These are phyloP conservation scores for Champsocephalus gunnari DNA, from an alignment of 2,797 vertebrate species.

Conservation along the genomic window DNA sequence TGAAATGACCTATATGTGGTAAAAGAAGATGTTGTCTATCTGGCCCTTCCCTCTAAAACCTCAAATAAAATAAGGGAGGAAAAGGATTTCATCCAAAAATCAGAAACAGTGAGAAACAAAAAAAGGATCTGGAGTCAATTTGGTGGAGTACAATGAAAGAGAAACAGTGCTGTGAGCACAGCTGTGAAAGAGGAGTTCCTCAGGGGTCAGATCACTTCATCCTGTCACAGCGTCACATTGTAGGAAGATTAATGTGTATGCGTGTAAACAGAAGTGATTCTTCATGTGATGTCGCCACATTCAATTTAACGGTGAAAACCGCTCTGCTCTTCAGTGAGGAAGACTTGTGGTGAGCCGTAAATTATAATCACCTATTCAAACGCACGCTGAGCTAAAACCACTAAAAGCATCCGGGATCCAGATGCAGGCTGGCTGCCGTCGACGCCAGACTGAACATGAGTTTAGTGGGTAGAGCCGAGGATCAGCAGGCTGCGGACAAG, in stretches of 20 bases:
- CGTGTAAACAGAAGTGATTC: slow-evolving; percentile 71
- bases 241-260: slow-evolving; percentile 60
- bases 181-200: slow-evolving; percentile 40
- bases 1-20: no score
- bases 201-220: slow-evolving; percentile 50
- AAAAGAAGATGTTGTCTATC: no score
- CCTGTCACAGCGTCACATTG: slow-evolving; percentile 46
- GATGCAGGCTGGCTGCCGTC: slow-evolving; percentile 60
- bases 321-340: slow-evolving; percentile 52
- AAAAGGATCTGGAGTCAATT: slow-evolving; percentile 43
- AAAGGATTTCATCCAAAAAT: background rate
- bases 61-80: background rate
- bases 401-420: slow-evolving; percentile 73
- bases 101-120: slow-evolving; percentile 17
- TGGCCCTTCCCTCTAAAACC: background rate
- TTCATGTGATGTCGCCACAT: slow-evolving; percentile 65
- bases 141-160: slow-evolving; percentile 20
- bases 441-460: slow-evolving; percentile 67
- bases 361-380: slow-evolving; percentile 77
- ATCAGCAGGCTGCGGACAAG: slow-evolving; percentile 50
- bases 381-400: slow-evolving; percentile 61
- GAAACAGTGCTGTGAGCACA: slow-evolving; percentile 13
- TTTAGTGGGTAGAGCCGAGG: slow-evolving; percentile 53
- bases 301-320: slow-evolving; percentile 65
- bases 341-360: slow-evolving; percentile 58